Evolutionary conservation across 53 echinoderm and acorn worm genomes (phyloP).

Genomic region (Patiria pectinifera): DNA sequence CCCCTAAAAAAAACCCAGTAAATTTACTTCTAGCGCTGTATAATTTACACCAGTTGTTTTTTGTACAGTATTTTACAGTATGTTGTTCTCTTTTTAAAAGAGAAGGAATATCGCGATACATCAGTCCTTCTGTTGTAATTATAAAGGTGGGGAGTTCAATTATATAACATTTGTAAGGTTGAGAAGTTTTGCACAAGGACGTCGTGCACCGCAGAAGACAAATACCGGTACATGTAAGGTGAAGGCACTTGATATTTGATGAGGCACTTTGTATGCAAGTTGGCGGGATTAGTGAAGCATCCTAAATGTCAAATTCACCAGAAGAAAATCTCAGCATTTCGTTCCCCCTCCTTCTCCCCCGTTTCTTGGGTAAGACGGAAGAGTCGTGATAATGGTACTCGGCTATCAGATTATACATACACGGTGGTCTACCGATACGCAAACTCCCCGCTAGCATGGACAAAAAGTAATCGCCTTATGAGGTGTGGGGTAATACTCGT

Average conservation of each 20-base stretch:
- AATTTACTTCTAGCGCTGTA: neutral
- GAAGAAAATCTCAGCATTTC: slow-evolving; percentile 10
- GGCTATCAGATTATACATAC: neutral
- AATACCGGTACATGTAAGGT: neutral
- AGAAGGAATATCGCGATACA: too few species aligned
- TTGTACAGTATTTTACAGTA: too few species aligned
- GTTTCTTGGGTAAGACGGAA: neutral
- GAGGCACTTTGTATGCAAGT: slow-evolving; percentile 7
- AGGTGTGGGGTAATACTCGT: neutral
- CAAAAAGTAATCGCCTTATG: neutral
- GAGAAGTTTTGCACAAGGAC: neutral
- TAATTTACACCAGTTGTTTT: neutral
- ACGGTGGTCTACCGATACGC: neutral
- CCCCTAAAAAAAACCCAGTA: neutral
- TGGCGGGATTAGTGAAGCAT: neutral
- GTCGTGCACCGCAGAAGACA: neutral
- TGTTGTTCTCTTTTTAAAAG: too few species aligned
- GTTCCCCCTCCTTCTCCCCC: neutral
- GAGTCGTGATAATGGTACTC: neutral
- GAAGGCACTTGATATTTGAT: slow-evolving; percentile 37
- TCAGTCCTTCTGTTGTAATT: too few species aligned
- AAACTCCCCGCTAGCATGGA: neutral
- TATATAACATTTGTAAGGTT: neutral
- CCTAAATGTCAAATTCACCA: slow-evolving; percentile 48
- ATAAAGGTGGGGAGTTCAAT: too few species aligned